Evolutionary conservation across 2,797 vertebrate genomes (phyloP).

Genomic region (Lagorchestes hirsutus): DNA sequence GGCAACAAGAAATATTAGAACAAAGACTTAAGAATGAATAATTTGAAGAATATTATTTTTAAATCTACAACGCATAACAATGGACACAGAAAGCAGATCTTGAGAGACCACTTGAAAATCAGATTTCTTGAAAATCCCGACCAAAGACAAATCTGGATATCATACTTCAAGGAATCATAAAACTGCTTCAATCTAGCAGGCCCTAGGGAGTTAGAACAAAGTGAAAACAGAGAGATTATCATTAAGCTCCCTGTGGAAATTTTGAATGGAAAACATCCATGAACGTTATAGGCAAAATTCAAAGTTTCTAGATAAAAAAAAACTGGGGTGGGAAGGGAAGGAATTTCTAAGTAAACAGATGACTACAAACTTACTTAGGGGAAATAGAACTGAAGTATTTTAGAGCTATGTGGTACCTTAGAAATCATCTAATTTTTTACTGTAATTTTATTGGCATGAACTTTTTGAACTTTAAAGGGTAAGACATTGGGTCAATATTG

Average conservation of each 20-base stretch:
- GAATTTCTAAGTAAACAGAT: background rate
- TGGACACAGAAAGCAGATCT: background rate
- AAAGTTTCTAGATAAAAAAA: background rate
- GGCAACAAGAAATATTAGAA: background rate
- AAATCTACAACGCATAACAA: background rate
- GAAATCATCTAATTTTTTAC: background rate
- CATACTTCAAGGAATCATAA: background rate
- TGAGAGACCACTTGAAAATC: background rate
- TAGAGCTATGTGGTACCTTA: background rate
- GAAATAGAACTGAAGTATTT: background rate
- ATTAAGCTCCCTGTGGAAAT: background rate
- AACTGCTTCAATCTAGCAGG: background rate
- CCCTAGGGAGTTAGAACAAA: background rate
- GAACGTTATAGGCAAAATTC: background rate
- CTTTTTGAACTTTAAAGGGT: background rate
- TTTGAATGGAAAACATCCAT: background rate
- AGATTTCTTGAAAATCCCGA: background rate
- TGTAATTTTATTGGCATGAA: background rate
- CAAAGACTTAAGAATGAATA: background rate
- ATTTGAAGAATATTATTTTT: background rate
- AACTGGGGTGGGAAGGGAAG: background rate
- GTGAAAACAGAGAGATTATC: background rate
- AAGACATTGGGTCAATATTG: background rate
- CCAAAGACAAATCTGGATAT: background rate
- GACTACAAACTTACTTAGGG: background rate